Conservation (phyloP, 1,140 invertebrate genomes). For the Papilio machaon region DNA sequence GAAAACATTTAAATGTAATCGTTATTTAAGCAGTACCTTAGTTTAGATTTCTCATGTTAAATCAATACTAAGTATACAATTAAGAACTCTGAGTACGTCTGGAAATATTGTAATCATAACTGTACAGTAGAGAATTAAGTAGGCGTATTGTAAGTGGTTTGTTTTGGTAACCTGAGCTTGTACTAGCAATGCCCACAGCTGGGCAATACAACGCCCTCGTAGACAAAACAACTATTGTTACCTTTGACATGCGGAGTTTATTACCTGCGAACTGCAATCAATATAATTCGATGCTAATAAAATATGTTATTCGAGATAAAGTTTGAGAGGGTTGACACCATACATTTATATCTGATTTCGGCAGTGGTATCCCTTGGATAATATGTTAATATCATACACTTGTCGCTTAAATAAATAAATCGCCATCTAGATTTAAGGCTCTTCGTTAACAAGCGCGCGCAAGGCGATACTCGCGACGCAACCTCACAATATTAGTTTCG, state of each 20-base stretch:
- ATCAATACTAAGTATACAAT: neutral
- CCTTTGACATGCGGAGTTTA: neutral
- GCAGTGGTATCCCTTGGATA: too few species aligned
- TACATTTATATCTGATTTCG: too few species aligned
- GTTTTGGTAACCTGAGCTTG: neutral
- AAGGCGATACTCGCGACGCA: too few species aligned
- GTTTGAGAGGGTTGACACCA: too few species aligned
- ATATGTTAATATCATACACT: too few species aligned
- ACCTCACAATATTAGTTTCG: too few species aligned
- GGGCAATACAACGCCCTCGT: neutral
- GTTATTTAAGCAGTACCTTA: neutral
- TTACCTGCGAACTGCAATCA: neutral
- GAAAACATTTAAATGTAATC: too few species aligned
- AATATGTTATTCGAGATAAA: neutral
- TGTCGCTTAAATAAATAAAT: too few species aligned
- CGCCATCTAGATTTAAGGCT: too few species aligned
- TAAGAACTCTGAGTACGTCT: neutral
- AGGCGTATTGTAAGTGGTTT: neutral
- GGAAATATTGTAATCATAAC: neutral
- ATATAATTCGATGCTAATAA: neutral
- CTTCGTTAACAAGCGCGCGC: too few species aligned
- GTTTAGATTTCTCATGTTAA: neutral
- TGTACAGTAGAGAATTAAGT: neutral
- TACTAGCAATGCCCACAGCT: neutral
- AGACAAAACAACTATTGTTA: slow-evolving; percentile 1